phyloP scores from a whole-genome alignment of 1,140 invertebrate genomes.

The Frieseomelitta varia region DNA sequence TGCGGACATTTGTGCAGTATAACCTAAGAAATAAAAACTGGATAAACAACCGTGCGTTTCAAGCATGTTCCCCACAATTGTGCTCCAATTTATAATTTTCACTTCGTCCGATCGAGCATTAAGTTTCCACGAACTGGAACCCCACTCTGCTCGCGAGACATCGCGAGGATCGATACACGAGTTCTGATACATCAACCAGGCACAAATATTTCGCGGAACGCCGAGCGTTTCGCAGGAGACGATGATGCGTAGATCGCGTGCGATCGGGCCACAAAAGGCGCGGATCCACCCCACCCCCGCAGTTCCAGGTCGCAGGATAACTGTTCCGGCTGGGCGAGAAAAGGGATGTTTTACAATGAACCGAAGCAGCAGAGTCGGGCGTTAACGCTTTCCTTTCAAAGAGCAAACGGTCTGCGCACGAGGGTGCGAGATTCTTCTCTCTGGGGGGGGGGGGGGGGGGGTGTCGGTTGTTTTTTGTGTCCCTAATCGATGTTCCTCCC shows the following conservation, averaged over 20 bases:
- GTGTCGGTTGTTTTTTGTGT: background rate
- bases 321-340: slow-evolving; percentile 62
- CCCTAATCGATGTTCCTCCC: slow-evolving; percentile 9
- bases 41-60: too few species aligned
- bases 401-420: slow-evolving; percentile 68
- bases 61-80: too few species aligned
- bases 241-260: slow-evolving; percentile 81
- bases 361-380: slow-evolving; percentile 67
- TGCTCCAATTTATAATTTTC: too few species aligned
- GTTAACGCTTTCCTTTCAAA: slow-evolving; percentile 74
- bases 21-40: too few species aligned
- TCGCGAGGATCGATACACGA: slow-evolving; percentile 12
- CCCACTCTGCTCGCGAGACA: background rate
- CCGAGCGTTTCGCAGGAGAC: slow-evolving; percentile 51
- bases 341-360: slow-evolving; percentile 81
- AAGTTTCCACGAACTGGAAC: background rate
- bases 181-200: background rate
- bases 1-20: too few species aligned
- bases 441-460: background rate
- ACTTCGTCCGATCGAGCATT: background rate
- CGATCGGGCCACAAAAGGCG: slow-evolving; percentile 74
- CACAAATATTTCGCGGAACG: slow-evolving; percentile 50
- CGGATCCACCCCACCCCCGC: slow-evolving; percentile 54
- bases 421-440: slow-evolving; percentile 31
- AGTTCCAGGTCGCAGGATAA: slow-evolving; percentile 42